Percentiles rank a stretch among this genome's conserved stretches.
Conservation (phyloP, 2,888 invertebrate genomes). For the Euzophera pinguis region DNA sequence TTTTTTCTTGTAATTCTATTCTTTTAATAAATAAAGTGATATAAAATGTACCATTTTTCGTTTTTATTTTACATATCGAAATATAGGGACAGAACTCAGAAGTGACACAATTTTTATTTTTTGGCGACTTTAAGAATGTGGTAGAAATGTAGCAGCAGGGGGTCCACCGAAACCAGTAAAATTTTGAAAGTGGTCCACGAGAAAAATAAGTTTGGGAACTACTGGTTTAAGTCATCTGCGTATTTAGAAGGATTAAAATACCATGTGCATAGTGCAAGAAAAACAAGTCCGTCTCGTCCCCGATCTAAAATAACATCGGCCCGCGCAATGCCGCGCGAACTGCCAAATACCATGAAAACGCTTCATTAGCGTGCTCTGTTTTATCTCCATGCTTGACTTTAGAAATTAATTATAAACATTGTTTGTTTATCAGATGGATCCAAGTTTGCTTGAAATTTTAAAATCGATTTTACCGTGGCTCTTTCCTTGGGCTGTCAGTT, state of each 20-base stretch:
- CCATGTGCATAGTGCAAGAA: conserved; percentile 35
- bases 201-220: too few species aligned
- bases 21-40: too few species aligned
- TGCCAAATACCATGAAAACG: conserved; percentile 31
- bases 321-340: conserved; percentile 17
- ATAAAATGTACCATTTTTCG: too few species aligned
- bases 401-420: not conserved
- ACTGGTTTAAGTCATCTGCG: conserved; percentile 6
- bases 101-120: too few species aligned
- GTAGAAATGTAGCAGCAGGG: too few species aligned
- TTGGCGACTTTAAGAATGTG: too few species aligned
- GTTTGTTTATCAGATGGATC: not conserved
- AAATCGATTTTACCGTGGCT: conserved; percentile 84
- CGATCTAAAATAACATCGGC: conserved; percentile 59
- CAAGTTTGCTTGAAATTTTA: conserved; percentile 17
- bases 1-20: too few species aligned
- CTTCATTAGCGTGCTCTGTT: conserved; percentile 37
- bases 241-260: conserved; percentile 35
- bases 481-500: conserved; percentile 85
- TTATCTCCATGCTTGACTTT: conserved; percentile 12
- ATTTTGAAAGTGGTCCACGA: too few species aligned
- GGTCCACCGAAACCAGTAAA: too few species aligned
- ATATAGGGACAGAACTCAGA: too few species aligned
- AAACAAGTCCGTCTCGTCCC: conserved; percentile 45
- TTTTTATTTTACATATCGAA: too few species aligned